These are phyloP conservation scores for Coelinius sp. DNA, from an alignment of 2,888 invertebrate genomes.

Conservation along the genomic window DNA sequence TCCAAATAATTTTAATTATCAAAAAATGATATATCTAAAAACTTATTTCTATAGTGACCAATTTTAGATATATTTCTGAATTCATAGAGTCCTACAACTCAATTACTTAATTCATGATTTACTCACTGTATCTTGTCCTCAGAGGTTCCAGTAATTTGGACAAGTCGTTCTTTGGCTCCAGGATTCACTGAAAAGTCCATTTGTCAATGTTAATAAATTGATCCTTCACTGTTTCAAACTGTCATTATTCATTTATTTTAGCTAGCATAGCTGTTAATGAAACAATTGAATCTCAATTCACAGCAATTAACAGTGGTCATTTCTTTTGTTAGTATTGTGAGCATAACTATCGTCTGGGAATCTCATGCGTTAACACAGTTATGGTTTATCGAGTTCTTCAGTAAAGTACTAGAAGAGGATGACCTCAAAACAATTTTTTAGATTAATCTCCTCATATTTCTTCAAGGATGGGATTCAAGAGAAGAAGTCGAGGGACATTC, in stretches of 20 bases:
- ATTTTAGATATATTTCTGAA: too few relatives aligned
- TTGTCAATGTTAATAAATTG: background rate
- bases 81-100: too few relatives aligned
- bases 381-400: background rate
- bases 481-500: too few relatives aligned
- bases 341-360: background rate
- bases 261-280: slow-evolving; percentile 40
- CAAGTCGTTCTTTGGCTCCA: slow-evolving; percentile 94
- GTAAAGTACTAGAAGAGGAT: background rate
- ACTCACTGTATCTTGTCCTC: slow-evolving; percentile 94
- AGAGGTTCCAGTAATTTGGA: slow-evolving; percentile 94
- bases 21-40: too few relatives aligned
- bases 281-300: slow-evolving; percentile 44
- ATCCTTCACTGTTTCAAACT: background rate
- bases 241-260: slow-evolving; percentile 3
- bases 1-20: too few relatives aligned
- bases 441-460: background rate
- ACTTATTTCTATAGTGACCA: too few relatives aligned
- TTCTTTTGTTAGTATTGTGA: slow-evolving; percentile 19
- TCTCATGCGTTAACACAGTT: background rate
- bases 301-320: background rate
- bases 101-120: slow-evolving; percentile 29
- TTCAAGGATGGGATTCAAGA: too few relatives aligned
- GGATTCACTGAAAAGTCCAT: slow-evolving; percentile 83
- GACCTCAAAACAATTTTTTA: background rate